Evolutionary conservation across 2,888 invertebrate species (phyloP).

Genomic region (Eugnorisma glareosa): DNA sequence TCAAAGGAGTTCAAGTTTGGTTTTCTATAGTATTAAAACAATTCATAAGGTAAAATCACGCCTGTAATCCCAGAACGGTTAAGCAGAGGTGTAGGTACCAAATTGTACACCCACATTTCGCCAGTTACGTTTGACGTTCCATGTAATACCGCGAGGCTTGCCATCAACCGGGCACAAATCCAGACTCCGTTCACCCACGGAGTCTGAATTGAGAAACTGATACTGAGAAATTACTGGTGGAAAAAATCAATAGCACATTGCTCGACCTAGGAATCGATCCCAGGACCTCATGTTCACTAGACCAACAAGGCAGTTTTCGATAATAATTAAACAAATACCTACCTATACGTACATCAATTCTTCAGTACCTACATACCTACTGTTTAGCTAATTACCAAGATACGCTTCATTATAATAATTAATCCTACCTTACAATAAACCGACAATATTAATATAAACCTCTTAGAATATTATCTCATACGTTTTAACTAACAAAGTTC

Average conservation of each 20-base stretch:
- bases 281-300: background rate
- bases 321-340: background rate
- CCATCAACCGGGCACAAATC: background rate
- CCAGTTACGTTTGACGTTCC: background rate
- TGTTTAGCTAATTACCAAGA: background rate
- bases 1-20: background rate
- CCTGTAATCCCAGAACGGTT: background rate
- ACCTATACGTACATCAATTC: background rate
- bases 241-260: background rate
- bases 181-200: background rate
- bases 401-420: slow-evolving; percentile 3
- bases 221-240: background rate
- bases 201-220: too few species aligned
- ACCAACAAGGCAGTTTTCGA: background rate
- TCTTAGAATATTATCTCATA: slow-evolving; percentile 1
- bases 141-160: too few species aligned
- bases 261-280: background rate
- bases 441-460: background rate
- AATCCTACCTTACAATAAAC: slow-evolving; percentile 1
- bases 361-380: background rate
- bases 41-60: background rate
- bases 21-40: background rate
- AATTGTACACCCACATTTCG: background rate
- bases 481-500: slow-evolving; percentile 18
- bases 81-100: background rate